Percentiles rank a stretch among this genome's conserved stretches.
Conservation (phyloP, 1,140 invertebrate genomes). For the Cherax quadricarinatus region DNA sequence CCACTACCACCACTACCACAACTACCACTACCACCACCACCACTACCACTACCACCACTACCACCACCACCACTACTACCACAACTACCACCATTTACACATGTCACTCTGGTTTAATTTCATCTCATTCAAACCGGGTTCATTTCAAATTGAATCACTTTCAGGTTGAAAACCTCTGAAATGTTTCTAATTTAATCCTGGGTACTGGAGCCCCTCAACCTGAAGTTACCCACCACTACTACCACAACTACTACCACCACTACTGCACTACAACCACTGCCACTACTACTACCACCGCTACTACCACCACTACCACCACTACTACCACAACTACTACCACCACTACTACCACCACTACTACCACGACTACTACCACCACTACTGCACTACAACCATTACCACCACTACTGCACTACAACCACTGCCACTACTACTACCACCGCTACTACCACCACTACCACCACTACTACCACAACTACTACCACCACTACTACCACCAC, state of each 20-base stretch:
- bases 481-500: no score
- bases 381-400: no score
- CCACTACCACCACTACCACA: no score
- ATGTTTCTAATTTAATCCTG: neutral
- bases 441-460: neutral
- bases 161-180: neutral
- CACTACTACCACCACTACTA: neutral
- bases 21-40: no score
- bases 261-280: neutral
- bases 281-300: neutral
- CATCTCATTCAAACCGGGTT: neutral
- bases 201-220: no score
- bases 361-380: neutral
- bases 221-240: neutral
- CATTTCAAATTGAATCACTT: neutral
- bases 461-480: neutral
- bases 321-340: no score
- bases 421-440: slow-evolving; percentile 12
- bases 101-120: no score
- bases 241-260: neutral
- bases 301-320: no score
- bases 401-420: no score
- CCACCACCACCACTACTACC: neutral
- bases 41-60: neutral
- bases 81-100: neutral